These are phyloP conservation scores for Tyrophagus putrescentiae DNA, from an alignment of 1,140 invertebrate genomes.

Conservation along the genomic window DNA sequence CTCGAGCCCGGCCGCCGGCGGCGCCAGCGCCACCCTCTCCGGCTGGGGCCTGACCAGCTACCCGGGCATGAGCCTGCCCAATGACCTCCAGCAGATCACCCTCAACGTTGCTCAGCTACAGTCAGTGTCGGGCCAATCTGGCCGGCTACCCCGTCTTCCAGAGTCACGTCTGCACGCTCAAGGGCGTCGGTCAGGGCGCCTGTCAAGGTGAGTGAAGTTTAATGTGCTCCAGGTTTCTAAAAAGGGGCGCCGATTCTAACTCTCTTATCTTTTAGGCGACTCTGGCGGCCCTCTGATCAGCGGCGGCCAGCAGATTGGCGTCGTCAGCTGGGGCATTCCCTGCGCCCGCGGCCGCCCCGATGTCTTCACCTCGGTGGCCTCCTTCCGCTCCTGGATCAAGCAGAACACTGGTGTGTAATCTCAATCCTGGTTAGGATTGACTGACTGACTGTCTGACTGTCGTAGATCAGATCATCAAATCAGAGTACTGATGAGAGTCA, in stretches of 20 bases:
- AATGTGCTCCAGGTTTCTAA: no score
- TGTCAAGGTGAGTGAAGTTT: no score
- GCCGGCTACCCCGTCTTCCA: no score
- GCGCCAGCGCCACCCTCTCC: background rate
- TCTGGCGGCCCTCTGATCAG: slow-evolving; percentile 47
- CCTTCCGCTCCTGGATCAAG: slow-evolving; percentile 10
- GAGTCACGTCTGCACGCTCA: background rate
- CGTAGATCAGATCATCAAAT: no score
- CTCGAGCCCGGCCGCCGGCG: background rate
- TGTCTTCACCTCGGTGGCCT: slow-evolving; percentile 33
- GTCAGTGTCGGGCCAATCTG: background rate
- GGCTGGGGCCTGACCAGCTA: background rate
- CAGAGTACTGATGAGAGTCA: no score
- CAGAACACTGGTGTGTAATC: no score
- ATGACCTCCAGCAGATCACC: background rate
- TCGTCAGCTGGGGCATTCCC: slow-evolving; percentile 46
- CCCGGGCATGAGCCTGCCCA: background rate
- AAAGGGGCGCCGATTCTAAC: no score
- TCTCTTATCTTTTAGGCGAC: no score
- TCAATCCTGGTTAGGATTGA: no score
- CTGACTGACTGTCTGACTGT: no score
- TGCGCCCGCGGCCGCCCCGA: slow-evolving; percentile 46
- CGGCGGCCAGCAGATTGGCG: slow-evolving; percentile 36
- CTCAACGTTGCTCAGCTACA: background rate
- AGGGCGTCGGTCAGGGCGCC: background rate